A percentile compares a stretch with the other conserved stretches of the same genome.
Conservation (phyloP, 2,888 invertebrate species). For the Acronicta psi region DNA sequence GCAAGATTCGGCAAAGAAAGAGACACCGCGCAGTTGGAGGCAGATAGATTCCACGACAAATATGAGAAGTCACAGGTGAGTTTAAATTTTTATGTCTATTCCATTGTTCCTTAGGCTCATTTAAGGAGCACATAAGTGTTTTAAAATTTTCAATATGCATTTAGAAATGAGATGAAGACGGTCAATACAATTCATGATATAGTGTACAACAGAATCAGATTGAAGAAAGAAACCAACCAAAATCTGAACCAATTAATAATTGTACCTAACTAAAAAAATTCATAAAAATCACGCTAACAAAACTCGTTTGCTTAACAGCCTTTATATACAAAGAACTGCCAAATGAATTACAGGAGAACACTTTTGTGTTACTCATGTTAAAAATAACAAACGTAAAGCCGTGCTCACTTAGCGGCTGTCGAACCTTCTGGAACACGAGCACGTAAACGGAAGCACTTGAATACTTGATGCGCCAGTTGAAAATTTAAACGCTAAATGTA, state of each 20-base stretch:
- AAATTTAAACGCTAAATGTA: slow-evolving; percentile 40
- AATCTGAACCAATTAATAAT: no score
- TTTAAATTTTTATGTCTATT: not conserved
- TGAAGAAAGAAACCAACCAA: no score
- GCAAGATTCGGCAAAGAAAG: slow-evolving; percentile 96
- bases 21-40: slow-evolving; percentile 94
- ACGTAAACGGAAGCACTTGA: slow-evolving; percentile 34
- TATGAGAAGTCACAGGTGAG: slow-evolving; percentile 96
- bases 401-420: slow-evolving; percentile 10
- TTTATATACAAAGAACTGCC: no score
- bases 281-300: no score
- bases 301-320: no score
- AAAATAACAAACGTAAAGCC: slow-evolving; percentile 3
- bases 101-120: no score
- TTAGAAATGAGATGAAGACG: no score
- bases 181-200: no score
- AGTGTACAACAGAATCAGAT: no score
- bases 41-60: slow-evolving; percentile 96
- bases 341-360: not conserved
- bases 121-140: no score
- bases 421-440: slow-evolving; percentile 20
- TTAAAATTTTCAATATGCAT: no score
- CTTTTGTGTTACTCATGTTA: not conserved
- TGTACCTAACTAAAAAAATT: no score
- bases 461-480: slow-evolving; percentile 30